Evolutionary conservation across 2,797 vertebrate genomes (phyloP), one percentile per base, ranked within the genome.

Genomic region (Sardinella longiceps): DNA sequence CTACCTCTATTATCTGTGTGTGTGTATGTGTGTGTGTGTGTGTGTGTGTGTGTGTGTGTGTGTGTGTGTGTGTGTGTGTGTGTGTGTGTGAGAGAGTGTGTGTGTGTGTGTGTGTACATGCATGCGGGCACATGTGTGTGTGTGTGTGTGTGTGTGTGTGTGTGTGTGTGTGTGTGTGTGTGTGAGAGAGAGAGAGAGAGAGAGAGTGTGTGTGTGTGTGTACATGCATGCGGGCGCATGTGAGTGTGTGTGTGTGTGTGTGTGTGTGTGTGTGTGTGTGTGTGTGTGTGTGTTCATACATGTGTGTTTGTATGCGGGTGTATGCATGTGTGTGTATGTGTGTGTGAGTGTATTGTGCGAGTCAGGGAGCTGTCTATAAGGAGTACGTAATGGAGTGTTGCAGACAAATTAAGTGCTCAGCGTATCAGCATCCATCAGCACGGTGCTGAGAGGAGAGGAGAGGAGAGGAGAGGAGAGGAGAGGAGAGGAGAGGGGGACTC

Each of bases 301-400:
- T 12, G 12, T 14, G 51, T 53, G 20, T 53, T 1, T 6, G 0
- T 63, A 10, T 60, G 4, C 28, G 50, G 14, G 14, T 37, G 50
- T 83, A 1, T 48, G 39, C 25, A 23, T 60, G 58, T 25, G 23
- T 60, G 58, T 60, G 58, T 60, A 9, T 60, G 60, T 30, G 60
- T 0, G 9, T 30, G 60, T 6, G 48, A 39, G 81, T 39, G 60
- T 70, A 12, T 23, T 77, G 50, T 37, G 23, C 15, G 66, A 80
- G 33, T 81, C 12, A 82, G 6, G 83, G 63, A 87, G 84, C 85
- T 80, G 83, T 82, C 15, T 10, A 85, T 83, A 85, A 30, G 53
- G 9, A 86, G 81, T 82, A 58, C 66, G 58, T 90, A 90, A 91
- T 90, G 87, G 83, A 80, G 84, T 83, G 88, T 88, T 88, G 87